Evolutionary conservation across 2,113 vertebrate genomes (phyloP), one percentile per base, ranked within the genome.

Genomic region (Tupaia tana): DNA sequence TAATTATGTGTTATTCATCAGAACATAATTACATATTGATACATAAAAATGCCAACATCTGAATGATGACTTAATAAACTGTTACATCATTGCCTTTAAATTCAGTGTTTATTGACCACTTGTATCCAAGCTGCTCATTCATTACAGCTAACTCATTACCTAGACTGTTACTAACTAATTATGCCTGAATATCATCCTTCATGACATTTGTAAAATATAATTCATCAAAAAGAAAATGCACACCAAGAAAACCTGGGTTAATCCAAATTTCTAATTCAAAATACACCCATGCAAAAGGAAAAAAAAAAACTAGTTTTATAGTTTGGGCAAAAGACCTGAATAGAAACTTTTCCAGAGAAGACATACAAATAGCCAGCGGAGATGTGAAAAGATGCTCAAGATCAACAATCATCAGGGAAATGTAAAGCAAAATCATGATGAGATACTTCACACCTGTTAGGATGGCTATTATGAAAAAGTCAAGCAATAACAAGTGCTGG

Each of bases 61-160:
- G 67, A 82, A 86, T 52, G 14, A 59, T 69, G 25, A 73, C 59
- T 74, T 90, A 73, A 70, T 25, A 90, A 59, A 84, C 12, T 79
- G 54, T 92, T 69, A 27, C 58, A 1, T 63, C 27, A 94, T 91
- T 95, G 67, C 66, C 83, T 73, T 85, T 89, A 77, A 94, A 91
- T 31, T 54, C 69, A 92, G 27, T 88, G 70, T 59, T 89, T 91
- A 74, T 43, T 77, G 19, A 79, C 52, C n/a, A 89, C 19, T 25
- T 90, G 18, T 34, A 75, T 69, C 54, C 90, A 88, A 89, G 74
- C 56, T 85, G 34, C n/a, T 94, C 67, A 83, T 63, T 29, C 91
- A 73, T 81, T 89, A 1, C n/a, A 92, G 79, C 83, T 82, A 52
- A 82, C 11, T 78, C 63, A 81, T 52, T 85, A 84, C n/a, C 52